Evolutionary conservation across 2,113 vertebrate genomes (phyloP).

Genomic region (Apodemus sylvaticus): DNA sequence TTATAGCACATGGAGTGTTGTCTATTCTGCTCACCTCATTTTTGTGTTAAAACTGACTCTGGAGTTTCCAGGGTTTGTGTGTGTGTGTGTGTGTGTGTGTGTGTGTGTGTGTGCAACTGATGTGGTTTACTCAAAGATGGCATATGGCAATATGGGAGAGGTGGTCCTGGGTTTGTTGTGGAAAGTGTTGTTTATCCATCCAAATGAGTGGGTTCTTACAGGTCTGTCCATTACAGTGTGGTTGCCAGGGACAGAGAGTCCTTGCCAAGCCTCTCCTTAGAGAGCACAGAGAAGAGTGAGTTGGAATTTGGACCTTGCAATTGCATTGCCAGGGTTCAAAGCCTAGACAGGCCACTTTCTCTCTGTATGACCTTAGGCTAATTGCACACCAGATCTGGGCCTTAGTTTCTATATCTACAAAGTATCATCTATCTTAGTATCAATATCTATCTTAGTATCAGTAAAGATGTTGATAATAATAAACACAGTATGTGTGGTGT

Average conservation of each 20-base stretch:
- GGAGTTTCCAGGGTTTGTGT: not conserved
- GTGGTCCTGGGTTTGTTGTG: not conserved
- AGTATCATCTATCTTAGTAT: no score
- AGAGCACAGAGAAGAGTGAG: not conserved
- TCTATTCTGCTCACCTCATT: not conserved
- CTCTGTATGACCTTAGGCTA: not conserved
- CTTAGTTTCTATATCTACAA: not conserved
- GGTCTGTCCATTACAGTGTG: not conserved
- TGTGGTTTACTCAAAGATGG: not conserved
- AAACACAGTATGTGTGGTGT: not conserved
- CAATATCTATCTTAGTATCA: no score
- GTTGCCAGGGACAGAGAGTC: not conserved
- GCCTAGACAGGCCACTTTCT: not conserved
- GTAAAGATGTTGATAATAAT: not conserved
- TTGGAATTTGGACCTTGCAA: not conserved
- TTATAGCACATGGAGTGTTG: not conserved
- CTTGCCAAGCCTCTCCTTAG: not conserved
- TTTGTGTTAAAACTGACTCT: not conserved
- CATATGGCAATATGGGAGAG: not conserved
- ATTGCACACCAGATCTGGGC: not conserved
- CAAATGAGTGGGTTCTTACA: not conserved
- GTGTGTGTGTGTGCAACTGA: not conserved
- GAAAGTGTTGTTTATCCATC: not conserved
- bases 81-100: no score
- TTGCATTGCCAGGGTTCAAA: not conserved